Evolutionary conservation across 2,797 vertebrate species (phyloP).

Genomic region (Graptemys geographica): DNA sequence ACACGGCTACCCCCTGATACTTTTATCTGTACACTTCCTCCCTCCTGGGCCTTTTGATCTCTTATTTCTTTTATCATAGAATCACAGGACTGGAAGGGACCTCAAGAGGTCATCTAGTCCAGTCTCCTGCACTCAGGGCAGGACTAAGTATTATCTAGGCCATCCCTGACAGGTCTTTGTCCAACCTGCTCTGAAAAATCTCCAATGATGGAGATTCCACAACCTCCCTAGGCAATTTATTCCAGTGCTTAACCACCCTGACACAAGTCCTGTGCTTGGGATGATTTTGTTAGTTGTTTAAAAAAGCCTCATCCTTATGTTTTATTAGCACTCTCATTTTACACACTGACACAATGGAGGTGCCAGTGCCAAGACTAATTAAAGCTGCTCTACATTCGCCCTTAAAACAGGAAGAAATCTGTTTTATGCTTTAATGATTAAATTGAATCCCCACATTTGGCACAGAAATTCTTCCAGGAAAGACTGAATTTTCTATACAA

Average conservation of each 20-base stretch:
- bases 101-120: no score
- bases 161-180: no score
- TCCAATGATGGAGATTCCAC: no score
- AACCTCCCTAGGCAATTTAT: no score
- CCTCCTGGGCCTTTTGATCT: background rate
- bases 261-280: no score
- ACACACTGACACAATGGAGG: background rate
- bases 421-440: background rate
- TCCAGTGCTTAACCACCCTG: no score
- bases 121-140: no score
- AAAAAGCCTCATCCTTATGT: background rate
- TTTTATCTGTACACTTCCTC: background rate
- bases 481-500: background rate
- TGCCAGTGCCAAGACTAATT: background rate
- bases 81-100: no score
- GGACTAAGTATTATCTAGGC: no score
- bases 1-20: no score
- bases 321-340: background rate
- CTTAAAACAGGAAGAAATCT: background rate
- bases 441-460: background rate
- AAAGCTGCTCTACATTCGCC: background rate
- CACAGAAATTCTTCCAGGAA: background rate
- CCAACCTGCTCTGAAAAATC: no score
- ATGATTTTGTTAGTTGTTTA: no score
- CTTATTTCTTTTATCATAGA: background rate